Conservation (phyloP, 2,888 invertebrate species). For the Trissoscelio sp. region DNA sequence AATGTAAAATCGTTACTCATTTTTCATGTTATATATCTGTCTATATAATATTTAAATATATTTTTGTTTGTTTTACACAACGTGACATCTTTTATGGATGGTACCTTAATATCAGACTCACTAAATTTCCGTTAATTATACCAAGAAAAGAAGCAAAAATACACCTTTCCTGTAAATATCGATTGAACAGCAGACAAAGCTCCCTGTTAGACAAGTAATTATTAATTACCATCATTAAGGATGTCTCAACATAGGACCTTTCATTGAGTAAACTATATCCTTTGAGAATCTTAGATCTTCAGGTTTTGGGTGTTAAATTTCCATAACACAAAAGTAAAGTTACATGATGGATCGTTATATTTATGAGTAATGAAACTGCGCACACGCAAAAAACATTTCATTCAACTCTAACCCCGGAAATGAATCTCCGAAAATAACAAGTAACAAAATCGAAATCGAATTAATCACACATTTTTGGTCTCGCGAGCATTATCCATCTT, state of each 20-base stretch:
- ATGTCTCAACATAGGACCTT: not conserved
- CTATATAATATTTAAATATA: too few species aligned
- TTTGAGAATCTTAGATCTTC: conserved; percentile 7
- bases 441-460: conserved; percentile 32
- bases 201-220: not conserved
- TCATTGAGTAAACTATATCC: not conserved
- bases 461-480: conserved; percentile 23
- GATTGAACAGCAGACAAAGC: too few species aligned
- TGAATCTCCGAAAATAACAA: conserved; percentile 31
- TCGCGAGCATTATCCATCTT: conserved; percentile 30
- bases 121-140: too few species aligned
- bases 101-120: too few species aligned
- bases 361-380: conserved; percentile 33
- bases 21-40: too few species aligned
- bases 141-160: too few species aligned
- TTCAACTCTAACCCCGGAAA: conserved; percentile 39
- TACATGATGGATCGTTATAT: conserved; percentile 34
- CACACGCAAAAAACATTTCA: conserved; percentile 38
- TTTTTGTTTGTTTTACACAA: too few species aligned
- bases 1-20: too few species aligned
- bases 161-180: too few species aligned
- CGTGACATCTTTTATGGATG: too few species aligned
- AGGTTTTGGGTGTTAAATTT: conserved; percentile 6
- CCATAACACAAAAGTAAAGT: conserved; percentile 18
- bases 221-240: not conserved